These are phyloP conservation scores for Brachypalpus laphriformis DNA, from an alignment of 2,888 invertebrate species.

Conservation along the genomic window DNA sequence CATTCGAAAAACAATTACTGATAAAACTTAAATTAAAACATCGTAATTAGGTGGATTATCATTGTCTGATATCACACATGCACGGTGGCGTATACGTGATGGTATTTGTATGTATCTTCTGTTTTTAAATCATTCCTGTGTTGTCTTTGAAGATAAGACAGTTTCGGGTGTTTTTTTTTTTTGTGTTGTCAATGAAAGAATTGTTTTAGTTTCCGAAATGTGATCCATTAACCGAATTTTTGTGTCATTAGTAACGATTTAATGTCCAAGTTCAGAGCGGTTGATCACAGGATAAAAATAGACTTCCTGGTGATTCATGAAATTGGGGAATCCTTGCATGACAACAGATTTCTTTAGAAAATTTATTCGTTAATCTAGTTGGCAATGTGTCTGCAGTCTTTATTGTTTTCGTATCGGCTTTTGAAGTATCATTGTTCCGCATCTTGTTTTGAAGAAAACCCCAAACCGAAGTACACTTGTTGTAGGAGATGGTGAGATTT, in stretches of 20 bases:
- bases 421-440: too few relatives aligned
- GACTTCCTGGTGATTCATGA: not conserved
- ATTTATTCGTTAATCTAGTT: not conserved
- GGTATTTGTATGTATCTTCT: constrained; percentile 1
- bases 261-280: not conserved
- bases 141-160: not conserved
- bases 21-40: constrained; percentile 28
- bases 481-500: too few relatives aligned
- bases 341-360: not conserved
- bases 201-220: not conserved
- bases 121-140: not conserved
- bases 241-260: constrained; percentile 1
- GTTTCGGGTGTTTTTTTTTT: constrained; percentile 3
- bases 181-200: not conserved
- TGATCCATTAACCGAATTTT: constrained; percentile 1
- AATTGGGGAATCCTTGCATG: not conserved
- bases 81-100: not conserved
- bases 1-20: constrained; percentile 35
- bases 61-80: constrained; percentile 11
- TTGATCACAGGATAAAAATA: constrained; percentile 7
- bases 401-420: not conserved
- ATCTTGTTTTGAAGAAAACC: too few relatives aligned
- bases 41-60: constrained; percentile 22
- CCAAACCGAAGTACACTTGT: too few relatives aligned
- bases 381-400: not conserved